These are phyloP conservation scores for Scatophagus argus DNA, from an alignment of 2,113 vertebrate genomes.

Conservation along the genomic window DNA sequence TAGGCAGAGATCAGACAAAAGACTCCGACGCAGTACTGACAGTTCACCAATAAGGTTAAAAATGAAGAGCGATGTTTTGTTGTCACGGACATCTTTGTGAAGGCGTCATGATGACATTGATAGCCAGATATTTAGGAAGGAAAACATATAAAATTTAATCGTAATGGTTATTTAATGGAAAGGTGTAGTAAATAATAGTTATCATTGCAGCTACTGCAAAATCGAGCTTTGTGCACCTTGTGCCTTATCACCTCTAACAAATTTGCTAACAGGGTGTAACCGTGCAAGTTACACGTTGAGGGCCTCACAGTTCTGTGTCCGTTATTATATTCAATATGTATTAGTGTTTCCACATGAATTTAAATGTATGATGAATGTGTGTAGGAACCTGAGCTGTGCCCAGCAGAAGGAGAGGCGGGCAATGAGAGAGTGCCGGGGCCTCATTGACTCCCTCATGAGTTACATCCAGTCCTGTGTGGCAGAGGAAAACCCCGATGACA, in stretches of 20 bases:
- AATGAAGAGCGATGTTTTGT: not conserved
- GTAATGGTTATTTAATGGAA: not conserved
- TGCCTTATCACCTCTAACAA: not conserved
- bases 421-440: slow-evolving; percentile 87
- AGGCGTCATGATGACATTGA: not conserved
- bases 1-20: not conserved
- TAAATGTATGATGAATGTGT: slow-evolving; percentile 19
- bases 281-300: not conserved
- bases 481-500: slow-evolving; percentile 87
- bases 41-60: not conserved
- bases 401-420: slow-evolving; percentile 79
- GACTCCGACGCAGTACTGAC: too few species aligned
- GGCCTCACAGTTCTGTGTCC: not conserved
- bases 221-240: not conserved
- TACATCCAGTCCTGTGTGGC: slow-evolving; percentile 89
- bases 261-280: slow-evolving; percentile 4
- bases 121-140: too few species aligned
- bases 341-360: not conserved
- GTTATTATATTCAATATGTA: not conserved
- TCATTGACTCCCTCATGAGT: slow-evolving; percentile 90
- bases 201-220: not conserved
- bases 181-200: not conserved
- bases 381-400: slow-evolving; percentile 92
- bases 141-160: too few species aligned
- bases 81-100: not conserved